Conservation (phyloP, 2,797 vertebrate genomes). For the Malacoraja senta region DNA sequence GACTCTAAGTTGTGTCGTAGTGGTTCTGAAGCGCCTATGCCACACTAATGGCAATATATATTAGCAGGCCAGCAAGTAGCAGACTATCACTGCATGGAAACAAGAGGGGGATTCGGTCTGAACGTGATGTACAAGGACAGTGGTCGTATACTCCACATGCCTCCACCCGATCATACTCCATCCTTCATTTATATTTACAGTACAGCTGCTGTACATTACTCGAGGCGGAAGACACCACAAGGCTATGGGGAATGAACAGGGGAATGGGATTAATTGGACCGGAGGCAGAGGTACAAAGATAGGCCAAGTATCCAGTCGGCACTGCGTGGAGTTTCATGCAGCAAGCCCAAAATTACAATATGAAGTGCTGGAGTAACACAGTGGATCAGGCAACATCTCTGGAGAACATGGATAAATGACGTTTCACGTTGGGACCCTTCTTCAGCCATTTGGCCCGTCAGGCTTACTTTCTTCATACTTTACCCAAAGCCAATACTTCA, state of each 20-base stretch:
- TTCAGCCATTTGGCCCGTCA: neutral
- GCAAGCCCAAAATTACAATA: neutral
- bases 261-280: neutral
- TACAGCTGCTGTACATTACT: neutral
- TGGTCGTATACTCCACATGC: neutral
- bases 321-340: neutral
- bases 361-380: too few relatives aligned
- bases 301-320: neutral
- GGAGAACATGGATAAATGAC: too few relatives aligned
- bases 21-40: neutral
- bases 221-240: neutral
- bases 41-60: neutral
- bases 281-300: neutral
- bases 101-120: neutral
- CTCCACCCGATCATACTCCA: neutral
- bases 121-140: neutral
- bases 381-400: too few relatives aligned
- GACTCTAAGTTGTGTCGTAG: neutral
- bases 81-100: neutral
- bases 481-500: neutral
- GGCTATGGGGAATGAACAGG: neutral
- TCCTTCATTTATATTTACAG: neutral
- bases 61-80: neutral
- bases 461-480: neutral
- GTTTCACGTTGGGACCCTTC: too few relatives aligned